A percentile compares a stretch with the other conserved stretches of the same genome.
Conservation (phyloP, 2,113 vertebrate species). For the Phodopus roborovskii region DNA sequence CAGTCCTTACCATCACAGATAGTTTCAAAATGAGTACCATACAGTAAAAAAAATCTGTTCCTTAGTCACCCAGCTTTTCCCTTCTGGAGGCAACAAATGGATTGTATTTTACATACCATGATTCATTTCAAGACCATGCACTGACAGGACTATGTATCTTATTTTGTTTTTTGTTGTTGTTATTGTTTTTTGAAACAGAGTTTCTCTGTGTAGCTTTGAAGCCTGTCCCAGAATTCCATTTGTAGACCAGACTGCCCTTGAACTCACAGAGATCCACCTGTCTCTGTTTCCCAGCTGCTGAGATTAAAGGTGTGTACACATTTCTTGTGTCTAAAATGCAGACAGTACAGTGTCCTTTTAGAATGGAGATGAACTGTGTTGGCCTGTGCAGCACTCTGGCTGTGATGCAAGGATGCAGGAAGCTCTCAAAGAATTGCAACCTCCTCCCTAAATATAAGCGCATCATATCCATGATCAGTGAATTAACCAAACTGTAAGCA, state of each 20-base stretch:
- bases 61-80: neutral
- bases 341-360: neutral
- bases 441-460: neutral
- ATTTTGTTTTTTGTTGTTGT: too few species aligned
- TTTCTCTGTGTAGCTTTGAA: too few species aligned
- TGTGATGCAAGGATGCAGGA: neutral
- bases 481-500: neutral
- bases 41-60: neutral
- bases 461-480: neutral
- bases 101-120: neutral
- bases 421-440: neutral
- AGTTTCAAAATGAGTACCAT: neutral
- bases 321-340: neutral
- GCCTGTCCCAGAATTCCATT: too few species aligned
- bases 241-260: too few species aligned
- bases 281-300: too few species aligned
- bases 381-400: neutral
- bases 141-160: neutral
- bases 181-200: too few species aligned
- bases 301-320: too few species aligned
- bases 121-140: neutral
- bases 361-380: neutral
- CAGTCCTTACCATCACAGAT: neutral
- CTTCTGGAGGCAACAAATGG: neutral
- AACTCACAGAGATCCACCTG: too few species aligned